These are phyloP conservation scores for Cariama cristata DNA, from an alignment of 2,113 vertebrate species.

Conservation along the genomic window DNA sequence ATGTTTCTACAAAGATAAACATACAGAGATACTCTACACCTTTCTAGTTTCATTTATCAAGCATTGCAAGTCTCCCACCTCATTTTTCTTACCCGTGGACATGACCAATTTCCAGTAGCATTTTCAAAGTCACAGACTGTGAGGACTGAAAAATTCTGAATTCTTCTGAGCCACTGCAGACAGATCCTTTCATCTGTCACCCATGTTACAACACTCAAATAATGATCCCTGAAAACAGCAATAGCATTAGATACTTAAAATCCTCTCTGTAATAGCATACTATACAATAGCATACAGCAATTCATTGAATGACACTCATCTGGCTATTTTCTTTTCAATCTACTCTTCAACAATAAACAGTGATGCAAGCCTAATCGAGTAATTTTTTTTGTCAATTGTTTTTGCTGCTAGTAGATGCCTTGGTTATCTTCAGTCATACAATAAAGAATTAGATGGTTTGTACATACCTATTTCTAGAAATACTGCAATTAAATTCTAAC, in stretches of 20 bases:
- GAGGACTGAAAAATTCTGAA: conserved; percentile 82
- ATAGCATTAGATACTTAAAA: neutral
- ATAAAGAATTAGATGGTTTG: neutral
- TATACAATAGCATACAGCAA: neutral
- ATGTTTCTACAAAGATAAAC: neutral
- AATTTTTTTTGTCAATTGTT: neutral
- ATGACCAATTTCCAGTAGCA: conserved; percentile 41
- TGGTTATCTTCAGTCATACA: conserved; percentile 14
- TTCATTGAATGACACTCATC: conserved; percentile 23
- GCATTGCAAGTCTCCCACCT: neutral
- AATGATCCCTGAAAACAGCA: conserved; percentile 77
- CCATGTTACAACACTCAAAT: conserved; percentile 81
- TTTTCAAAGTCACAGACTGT: conserved; percentile 71
- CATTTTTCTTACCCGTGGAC: conserved; percentile 65
- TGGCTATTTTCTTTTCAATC: conserved; percentile 15
- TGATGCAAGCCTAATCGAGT: neutral
- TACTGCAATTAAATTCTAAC: conserved; percentile 10
- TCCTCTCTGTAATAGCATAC: neutral
- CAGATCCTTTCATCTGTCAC: conserved; percentile 75
- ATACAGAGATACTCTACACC: neutral
- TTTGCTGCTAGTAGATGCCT: neutral
- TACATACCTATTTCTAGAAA: neutral
- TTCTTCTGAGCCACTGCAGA: conserved; percentile 82
- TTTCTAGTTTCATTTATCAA: neutral
- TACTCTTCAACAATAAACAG: conserved; percentile 14